Percentiles rank a stretch among this genome's conserved stretches.
Evolutionary conservation across 2,113 vertebrate species (phyloP).

Genomic region (Sinosuthora webbiana): DNA sequence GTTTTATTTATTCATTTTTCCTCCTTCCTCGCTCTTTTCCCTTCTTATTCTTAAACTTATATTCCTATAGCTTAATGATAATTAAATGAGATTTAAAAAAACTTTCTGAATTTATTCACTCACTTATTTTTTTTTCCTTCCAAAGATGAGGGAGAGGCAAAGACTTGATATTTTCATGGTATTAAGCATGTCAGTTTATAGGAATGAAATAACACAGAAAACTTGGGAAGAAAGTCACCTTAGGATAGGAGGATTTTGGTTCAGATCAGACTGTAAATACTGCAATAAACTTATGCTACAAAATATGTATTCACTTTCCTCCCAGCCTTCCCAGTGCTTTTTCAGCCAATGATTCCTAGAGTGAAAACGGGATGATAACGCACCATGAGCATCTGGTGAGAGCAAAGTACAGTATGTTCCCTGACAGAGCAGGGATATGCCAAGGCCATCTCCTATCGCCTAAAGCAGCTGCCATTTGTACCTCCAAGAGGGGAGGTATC

Average conservation of each 20-base stretch:
- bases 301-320: constrained; percentile 7
- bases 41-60: not conserved
- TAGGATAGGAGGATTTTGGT: not conserved
- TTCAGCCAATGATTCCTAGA: constrained; percentile 15
- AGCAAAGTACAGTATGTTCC: not conserved
- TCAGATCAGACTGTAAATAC: not conserved
- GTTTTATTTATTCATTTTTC: not conserved
- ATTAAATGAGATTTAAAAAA: not conserved
- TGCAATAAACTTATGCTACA: not conserved
- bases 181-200: not conserved
- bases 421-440: constrained; percentile 13
- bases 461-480: constrained; percentile 83
- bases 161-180: not conserved
- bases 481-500: constrained; percentile 64
- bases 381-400: constrained; percentile 46
- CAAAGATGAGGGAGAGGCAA: not conserved
- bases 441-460: constrained; percentile 47
- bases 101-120: not conserved
- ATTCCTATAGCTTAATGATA: not conserved
- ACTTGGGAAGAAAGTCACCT: not conserved
- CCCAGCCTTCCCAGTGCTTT: not conserved
- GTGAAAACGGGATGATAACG: not conserved
- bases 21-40: not conserved
- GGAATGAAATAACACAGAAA: not conserved
- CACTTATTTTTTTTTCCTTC: not conserved